A percentile compares a stretch with the other conserved stretches of the same genome.
These are phyloP conservation scores for Batillaria attramentaria DNA, from an alignment of 1,140 invertebrate species.

Conservation along the genomic window DNA sequence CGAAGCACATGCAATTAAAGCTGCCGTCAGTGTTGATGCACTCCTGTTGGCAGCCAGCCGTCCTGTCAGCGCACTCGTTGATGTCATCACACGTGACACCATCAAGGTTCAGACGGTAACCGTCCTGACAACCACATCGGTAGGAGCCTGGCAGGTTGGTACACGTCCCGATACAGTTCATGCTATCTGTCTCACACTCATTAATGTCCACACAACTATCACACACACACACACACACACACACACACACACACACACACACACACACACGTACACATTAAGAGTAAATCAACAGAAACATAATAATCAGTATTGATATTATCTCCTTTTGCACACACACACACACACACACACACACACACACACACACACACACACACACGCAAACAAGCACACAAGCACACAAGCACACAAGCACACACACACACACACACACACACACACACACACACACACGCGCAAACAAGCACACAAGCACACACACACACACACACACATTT, in stretches of 20 bases:
- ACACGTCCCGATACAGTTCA: conserved; percentile 36
- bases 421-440: too few species aligned
- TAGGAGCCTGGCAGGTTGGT: conserved; percentile 48
- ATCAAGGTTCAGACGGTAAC: conserved; percentile 30
- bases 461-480: too few species aligned
- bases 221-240: neutral
- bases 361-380: neutral
- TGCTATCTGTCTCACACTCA: conserved; percentile 72
- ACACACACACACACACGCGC: too few species aligned
- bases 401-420: too few species aligned
- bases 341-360: neutral
- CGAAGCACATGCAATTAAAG: conserved; percentile 50
- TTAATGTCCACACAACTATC: conserved; percentile 23
- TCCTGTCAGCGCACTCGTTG: conserved; percentile 64
- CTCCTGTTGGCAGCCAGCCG: conserved; percentile 64
- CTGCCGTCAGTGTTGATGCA: conserved; percentile 48
- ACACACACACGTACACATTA: neutral
- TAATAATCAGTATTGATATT: neutral
- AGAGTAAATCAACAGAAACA: neutral
- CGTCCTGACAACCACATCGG: conserved; percentile 46
- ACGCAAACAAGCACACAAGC: neutral
- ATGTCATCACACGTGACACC: conserved; percentile 57
- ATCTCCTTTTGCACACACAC: neutral
- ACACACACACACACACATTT: too few species aligned
- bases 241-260: neutral